Conservation (phyloP, 23 tunicate species). For the Phallusia fumigata region DNA sequence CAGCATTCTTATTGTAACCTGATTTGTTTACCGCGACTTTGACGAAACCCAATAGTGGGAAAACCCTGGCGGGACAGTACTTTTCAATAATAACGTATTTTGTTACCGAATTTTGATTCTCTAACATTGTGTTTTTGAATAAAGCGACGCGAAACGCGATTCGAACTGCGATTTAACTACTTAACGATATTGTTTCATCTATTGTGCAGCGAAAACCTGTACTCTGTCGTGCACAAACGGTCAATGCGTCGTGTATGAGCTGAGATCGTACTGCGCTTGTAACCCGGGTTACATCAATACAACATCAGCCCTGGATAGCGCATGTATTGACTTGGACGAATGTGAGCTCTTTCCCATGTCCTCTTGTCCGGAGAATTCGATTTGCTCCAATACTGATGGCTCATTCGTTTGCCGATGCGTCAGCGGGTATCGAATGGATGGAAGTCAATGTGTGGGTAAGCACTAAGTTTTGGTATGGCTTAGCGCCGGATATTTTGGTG, state of each 20-base stretch:
- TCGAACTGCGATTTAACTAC: too few species aligned
- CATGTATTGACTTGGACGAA: not conserved
- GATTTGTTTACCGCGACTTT: too few species aligned
- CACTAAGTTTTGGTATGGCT: not conserved
- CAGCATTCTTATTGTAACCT: too few species aligned
- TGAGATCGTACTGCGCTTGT: not conserved
- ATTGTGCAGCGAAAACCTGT: not conserved
- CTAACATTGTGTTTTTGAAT: too few species aligned
- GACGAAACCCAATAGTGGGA: too few species aligned
- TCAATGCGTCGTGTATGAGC: not conserved
- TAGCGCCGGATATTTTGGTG: too few species aligned
- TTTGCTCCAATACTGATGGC: not conserved
- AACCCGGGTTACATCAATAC: not conserved
- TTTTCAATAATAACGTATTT: too few species aligned
- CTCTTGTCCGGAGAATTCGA: not conserved
- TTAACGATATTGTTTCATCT: not conserved
- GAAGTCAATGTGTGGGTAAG: not conserved
- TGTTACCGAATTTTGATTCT: too few species aligned
- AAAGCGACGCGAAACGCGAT: too few species aligned
- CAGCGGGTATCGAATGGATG: not conserved
- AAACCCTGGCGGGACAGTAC: too few species aligned
- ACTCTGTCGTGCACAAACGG: conserved; percentile 7
- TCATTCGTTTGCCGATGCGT: not conserved
- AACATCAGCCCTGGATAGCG: not conserved
- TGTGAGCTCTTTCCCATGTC: not conserved